Percentiles rank a stretch among this genome's conserved stretches.
Conservation (phyloP, 2,888 invertebrate species). For the Pterostichus niger region DNA sequence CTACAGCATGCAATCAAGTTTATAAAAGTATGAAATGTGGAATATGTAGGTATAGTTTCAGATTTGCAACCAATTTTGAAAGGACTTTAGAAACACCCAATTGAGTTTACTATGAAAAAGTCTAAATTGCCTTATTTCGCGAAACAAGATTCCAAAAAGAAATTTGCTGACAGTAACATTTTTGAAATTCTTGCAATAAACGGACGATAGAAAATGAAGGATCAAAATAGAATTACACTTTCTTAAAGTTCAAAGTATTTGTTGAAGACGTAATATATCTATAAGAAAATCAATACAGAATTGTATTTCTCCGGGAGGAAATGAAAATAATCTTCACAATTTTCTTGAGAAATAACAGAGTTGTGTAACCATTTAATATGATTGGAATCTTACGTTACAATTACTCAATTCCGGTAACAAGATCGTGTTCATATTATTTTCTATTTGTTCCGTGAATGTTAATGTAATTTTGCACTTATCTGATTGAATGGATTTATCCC, state of each 20-base stretch:
- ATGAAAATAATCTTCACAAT: no score
- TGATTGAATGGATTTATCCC: background rate
- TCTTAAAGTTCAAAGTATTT: background rate
- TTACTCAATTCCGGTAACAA: background rate
- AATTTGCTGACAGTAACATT: background rate
- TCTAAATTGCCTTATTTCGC: conserved; percentile 13
- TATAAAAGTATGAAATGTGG: no score
- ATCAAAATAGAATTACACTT: conserved; percentile 4
- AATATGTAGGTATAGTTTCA: background rate
- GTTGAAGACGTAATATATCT: background rate
- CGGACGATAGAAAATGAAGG: background rate
- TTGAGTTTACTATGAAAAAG: background rate
- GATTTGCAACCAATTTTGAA: conserved; percentile 11
- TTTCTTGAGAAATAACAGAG: no score
- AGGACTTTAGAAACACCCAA: background rate
- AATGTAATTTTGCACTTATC: conserved; percentile 15
- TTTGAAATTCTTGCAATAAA: conserved; percentile 1
- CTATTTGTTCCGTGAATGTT: background rate
- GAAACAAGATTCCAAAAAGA: conserved; percentile 21
- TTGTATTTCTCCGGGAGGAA: no score
- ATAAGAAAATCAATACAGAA: background rate
- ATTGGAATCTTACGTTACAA: background rate
- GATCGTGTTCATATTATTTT: background rate
- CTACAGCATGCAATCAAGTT: no score
- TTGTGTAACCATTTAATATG: no score